These are phyloP conservation scores for Sakesphorus luctuosus DNA, from an alignment of 2,113 vertebrate species.

Conservation along the genomic window DNA sequence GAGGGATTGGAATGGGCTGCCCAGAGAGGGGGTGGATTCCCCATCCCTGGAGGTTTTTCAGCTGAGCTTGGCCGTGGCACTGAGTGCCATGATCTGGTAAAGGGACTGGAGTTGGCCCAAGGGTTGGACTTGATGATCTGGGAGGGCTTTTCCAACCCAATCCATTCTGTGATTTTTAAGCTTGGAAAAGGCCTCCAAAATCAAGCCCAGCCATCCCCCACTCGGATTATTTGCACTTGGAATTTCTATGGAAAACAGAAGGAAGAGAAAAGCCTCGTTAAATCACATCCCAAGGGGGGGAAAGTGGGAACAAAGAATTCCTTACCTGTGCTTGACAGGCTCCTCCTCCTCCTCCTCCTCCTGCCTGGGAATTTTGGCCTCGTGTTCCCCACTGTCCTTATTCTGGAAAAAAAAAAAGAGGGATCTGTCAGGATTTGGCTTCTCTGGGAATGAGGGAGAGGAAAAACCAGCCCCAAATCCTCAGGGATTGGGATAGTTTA, in stretches of 20 bases:
- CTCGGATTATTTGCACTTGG: not conserved
- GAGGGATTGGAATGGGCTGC: too few species aligned
- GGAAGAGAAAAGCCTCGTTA: not conserved
- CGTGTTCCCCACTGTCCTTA: conserved; percentile 76
- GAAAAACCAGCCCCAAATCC: not conserved
- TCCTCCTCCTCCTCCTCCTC: conserved; percentile 78
- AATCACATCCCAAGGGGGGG: not conserved
- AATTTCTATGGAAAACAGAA: not conserved
- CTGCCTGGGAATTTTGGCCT: conserved; percentile 74
- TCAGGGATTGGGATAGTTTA: not conserved
- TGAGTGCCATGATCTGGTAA: too few species aligned
- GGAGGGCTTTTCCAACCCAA: too few species aligned
- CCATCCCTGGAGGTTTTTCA: too few species aligned
- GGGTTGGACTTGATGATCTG: too few species aligned
- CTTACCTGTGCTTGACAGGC: conserved; percentile 79
- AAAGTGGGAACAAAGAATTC: not conserved
- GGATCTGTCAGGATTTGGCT: not conserved
- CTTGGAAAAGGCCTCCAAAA: not conserved
- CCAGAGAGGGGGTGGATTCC: too few species aligned
- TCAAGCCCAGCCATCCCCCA: not conserved
- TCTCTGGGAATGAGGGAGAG: not conserved
- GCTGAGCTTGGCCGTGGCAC: too few species aligned
- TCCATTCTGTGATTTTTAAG: too few species aligned
- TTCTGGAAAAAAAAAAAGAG: conserved; percentile 66
- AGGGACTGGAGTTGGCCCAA: too few species aligned